Evolutionary conservation across 1,140 invertebrate species (phyloP).

Genomic region (Diorhabda sublineata): DNA sequence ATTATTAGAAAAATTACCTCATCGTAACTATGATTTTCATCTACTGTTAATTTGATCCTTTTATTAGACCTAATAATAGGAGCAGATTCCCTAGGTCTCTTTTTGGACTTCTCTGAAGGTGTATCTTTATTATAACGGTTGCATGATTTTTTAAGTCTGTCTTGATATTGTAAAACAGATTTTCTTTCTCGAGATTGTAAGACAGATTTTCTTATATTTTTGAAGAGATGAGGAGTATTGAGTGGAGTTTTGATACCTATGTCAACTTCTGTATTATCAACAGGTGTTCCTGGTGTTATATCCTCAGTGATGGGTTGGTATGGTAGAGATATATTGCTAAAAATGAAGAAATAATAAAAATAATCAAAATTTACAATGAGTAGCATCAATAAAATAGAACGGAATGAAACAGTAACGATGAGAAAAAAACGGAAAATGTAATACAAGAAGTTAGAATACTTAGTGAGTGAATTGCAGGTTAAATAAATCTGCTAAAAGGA

Average conservation of each 20-base stretch:
- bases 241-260: conserved; percentile 28
- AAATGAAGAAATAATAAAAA: not conserved
- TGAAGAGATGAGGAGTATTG: conserved; percentile 28
- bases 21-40: conserved; percentile 3
- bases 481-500: too few relatives aligned
- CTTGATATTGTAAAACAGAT: not conserved
- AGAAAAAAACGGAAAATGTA: too few relatives aligned
- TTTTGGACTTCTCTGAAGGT: not conserved
- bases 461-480: too few relatives aligned
- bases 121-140: not conserved
- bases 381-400: too few relatives aligned
- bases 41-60: conserved; percentile 8
- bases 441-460: too few relatives aligned
- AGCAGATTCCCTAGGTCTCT: conserved; percentile 13
- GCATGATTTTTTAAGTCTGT: not conserved
- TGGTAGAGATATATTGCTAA: conserved; percentile 3
- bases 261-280: conserved; percentile 11
- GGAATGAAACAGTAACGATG: too few relatives aligned
- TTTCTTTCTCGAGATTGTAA: conserved; percentile 23
- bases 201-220: conserved; percentile 24
- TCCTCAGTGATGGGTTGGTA: conserved; percentile 27
- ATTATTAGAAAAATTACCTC: not conserved
- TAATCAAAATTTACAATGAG: too few relatives aligned
- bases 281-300: conserved; percentile 27
- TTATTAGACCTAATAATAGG: conserved; percentile 7